Evolutionary conservation across 64 coral and sea anemone species (phyloP).

Genomic region (Porites lutea): DNA sequence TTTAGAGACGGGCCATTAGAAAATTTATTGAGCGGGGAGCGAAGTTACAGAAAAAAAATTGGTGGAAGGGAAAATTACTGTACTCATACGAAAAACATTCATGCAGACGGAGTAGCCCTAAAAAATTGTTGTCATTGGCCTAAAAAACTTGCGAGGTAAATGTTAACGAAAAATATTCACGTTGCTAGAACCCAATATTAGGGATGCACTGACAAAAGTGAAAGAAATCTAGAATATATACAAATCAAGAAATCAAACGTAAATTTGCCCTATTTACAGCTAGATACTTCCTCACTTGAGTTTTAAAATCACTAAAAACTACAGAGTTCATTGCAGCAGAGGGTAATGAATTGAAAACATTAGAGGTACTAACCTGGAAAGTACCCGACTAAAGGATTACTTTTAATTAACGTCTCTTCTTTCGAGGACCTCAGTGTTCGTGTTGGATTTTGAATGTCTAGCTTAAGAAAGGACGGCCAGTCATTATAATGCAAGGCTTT

Average conservation of each 20-base stretch:
- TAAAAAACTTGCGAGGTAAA: no score
- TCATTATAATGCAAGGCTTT: constrained; percentile 14
- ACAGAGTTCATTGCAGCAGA: constrained; percentile 33
- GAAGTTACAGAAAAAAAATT: no score
- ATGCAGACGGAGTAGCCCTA: no score
- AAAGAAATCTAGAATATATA: no score
- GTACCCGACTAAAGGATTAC: not conserved
- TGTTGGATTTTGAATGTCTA: not conserved
- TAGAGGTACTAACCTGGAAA: constrained; percentile 23
- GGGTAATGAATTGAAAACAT: constrained; percentile 24
- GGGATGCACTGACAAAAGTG: no score
- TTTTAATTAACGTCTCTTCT: constrained; percentile 16
- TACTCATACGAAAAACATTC: no score
- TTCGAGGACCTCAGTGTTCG: constrained; percentile 10
- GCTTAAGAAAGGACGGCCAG: constrained; percentile 30
- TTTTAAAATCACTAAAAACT: constrained; percentile 21
- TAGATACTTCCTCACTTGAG: constrained; percentile 9
- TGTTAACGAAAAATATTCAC: no score
- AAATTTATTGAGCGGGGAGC: no score
- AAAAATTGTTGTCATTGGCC: no score
- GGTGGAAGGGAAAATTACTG: no score
- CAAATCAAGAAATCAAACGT: constrained; percentile 9
- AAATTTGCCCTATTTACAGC: constrained; percentile 1
- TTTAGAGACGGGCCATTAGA: no score
- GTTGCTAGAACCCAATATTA: no score